Evolutionary conservation across 1,140 invertebrate species (phyloP).

Genomic region (Leptopilina boulardi): DNA sequence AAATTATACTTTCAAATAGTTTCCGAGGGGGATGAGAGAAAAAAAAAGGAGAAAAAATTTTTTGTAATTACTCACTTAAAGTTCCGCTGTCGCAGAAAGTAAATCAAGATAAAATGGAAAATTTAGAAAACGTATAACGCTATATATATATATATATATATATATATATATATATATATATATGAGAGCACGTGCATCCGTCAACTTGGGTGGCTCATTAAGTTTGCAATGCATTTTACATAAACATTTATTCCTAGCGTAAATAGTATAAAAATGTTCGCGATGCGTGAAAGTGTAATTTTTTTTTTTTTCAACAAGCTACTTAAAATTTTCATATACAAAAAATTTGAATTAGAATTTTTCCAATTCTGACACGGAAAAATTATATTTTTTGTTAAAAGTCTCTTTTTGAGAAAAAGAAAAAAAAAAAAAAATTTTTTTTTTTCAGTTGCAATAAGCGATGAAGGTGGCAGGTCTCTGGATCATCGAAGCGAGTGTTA

Average conservation of each 20-base stretch:
- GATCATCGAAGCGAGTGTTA: slow-evolving; percentile 18
- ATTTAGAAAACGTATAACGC: not conserved
- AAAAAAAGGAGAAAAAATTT: not conserved
- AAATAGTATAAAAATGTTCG: not conserved
- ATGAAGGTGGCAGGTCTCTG: slow-evolving; percentile 20
- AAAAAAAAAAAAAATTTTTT: too few relatives aligned
- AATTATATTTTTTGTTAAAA: too few relatives aligned
- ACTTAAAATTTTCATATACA: not conserved
- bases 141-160: too few relatives aligned
- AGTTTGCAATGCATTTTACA: slow-evolving; percentile 1
- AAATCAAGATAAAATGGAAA: slow-evolving; percentile 9
- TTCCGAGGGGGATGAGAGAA: not conserved
- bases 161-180: too few relatives aligned
- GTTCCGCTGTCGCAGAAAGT: slow-evolving; percentile 2
- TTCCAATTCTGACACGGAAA: too few relatives aligned
- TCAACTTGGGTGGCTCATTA: slow-evolving; percentile 26
- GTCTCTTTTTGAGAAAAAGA: not conserved
- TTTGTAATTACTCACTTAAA: slow-evolving; percentile 20
- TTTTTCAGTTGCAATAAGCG: slow-evolving; percentile 11
- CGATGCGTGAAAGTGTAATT: slow-evolving; percentile 25
- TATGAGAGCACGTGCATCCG: slow-evolving; percentile 22
- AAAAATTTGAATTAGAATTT: not conserved
- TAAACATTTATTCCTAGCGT: slow-evolving; percentile 15
- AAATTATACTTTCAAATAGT: slow-evolving; percentile 21
- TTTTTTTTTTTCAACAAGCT: not conserved